Evolutionary conservation across 2,888 invertebrate species (phyloP).

Genomic region (Pimpla rufipes): DNA sequence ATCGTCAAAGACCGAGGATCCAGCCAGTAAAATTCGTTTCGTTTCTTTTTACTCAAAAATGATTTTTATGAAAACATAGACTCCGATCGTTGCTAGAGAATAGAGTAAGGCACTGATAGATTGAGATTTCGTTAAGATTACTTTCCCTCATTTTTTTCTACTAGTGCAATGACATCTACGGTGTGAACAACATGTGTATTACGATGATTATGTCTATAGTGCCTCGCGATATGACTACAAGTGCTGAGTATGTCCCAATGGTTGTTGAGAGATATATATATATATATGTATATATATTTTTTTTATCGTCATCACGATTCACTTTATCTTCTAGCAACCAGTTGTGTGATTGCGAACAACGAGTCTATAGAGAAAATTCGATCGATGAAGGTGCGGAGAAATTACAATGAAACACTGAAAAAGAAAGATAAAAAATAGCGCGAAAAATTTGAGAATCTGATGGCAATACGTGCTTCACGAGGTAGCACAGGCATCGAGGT

Average conservation of each 20-base stretch:
- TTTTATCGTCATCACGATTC: slow-evolving; percentile 53
- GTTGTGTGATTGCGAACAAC: slow-evolving; percentile 31
- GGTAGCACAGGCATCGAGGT: slow-evolving; percentile 74
- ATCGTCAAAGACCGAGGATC: slow-evolving; percentile 34
- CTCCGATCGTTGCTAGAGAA: slow-evolving; percentile 70
- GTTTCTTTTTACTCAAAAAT: slow-evolving; percentile 25
- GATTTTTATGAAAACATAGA: slow-evolving; percentile 43
- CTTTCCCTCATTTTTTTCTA: slow-evolving; percentile 40
- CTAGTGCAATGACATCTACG: slow-evolving; percentile 33
- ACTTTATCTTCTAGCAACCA: slow-evolving; percentile 68
- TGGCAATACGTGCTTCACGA: slow-evolving; percentile 58
- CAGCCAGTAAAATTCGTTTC: slow-evolving; percentile 22
- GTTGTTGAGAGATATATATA: not conserved
- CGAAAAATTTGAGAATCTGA: slow-evolving; percentile 50
- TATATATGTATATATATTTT: slow-evolving; percentile 24
- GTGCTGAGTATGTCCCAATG: slow-evolving; percentile 42
- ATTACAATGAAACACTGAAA: not conserved
- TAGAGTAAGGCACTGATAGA: slow-evolving; percentile 72
- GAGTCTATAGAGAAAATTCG: slow-evolving; percentile 32
- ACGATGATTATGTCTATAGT: slow-evolving; percentile 44
- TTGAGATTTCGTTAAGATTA: slow-evolving; percentile 59
- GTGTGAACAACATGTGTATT: slow-evolving; percentile 32
- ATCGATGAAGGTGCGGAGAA: slow-evolving; percentile 8
- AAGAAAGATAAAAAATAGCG: not conserved
- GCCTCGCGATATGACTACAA: slow-evolving; percentile 51